Evolutionary conservation across 2,113 vertebrate genomes (phyloP).

Genomic region (Nesoenas mayeri): DNA sequence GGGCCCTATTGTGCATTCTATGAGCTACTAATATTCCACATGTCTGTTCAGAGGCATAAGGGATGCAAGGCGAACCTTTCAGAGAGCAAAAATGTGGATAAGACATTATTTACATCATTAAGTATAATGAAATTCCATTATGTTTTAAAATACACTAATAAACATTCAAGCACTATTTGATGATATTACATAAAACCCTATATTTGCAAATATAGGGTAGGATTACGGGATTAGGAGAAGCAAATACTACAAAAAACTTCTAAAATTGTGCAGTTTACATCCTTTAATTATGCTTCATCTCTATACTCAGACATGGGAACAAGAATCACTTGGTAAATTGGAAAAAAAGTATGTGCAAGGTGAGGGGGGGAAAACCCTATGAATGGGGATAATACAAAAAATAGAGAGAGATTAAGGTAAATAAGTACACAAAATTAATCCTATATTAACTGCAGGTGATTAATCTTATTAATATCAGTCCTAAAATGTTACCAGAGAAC

Average conservation of each 20-base stretch:
- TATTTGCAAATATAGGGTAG: neutral
- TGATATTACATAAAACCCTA: neutral
- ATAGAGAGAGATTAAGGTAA: neutral
- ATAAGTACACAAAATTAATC: neutral
- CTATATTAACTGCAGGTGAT: neutral
- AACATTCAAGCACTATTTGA: neutral
- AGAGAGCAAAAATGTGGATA: neutral
- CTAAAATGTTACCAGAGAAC: neutral
- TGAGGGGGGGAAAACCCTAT: neutral
- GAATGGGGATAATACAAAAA: neutral
- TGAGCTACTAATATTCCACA: neutral
- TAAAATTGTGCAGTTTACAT: neutral
- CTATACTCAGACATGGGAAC: neutral
- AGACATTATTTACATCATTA: neutral
- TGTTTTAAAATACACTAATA: neutral
- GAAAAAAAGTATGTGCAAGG: no score
- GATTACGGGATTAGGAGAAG: neutral
- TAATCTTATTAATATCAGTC: neutral
- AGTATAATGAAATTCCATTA: neutral
- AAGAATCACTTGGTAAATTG: neutral
- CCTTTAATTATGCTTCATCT: neutral
- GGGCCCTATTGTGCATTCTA: neutral
- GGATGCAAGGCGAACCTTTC: neutral
- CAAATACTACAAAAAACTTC: neutral
- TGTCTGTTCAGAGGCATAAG: neutral